These are phyloP conservation scores for Scaptomyza tumidula DNA, from an alignment of 2,888 invertebrate species.

Conservation along the genomic window DNA sequence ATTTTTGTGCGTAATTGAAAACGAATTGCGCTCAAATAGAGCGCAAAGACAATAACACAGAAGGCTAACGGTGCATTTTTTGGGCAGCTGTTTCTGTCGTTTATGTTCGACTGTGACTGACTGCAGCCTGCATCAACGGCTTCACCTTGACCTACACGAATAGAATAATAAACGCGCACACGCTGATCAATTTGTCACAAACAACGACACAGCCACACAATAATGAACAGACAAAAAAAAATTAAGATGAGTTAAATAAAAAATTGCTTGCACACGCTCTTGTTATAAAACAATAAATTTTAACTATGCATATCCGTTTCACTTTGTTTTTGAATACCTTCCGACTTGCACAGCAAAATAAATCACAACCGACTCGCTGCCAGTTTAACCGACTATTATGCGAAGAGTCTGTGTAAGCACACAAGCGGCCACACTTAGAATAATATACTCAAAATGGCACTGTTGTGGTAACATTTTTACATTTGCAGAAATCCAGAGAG, in stretches of 20 bases:
- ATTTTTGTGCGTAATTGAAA: constrained; percentile 37
- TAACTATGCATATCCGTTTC: constrained; percentile 43
- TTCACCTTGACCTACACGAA: constrained; percentile 75
- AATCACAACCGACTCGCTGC: constrained; percentile 53
- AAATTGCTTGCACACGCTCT: constrained; percentile 27
- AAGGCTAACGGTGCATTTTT: constrained; percentile 45
- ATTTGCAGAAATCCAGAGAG: not conserved
- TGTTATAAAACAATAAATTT: constrained; percentile 13
- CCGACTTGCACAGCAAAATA: constrained; percentile 8
- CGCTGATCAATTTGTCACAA: constrained; percentile 1
- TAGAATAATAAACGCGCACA: constrained; percentile 30
- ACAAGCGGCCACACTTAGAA: constrained; percentile 11
- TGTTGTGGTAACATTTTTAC: constrained; percentile 7
- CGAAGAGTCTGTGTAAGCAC: not conserved
- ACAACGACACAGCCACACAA: constrained; percentile 8
- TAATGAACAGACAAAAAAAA: constrained; percentile 11
- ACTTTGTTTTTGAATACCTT: constrained; percentile 43
- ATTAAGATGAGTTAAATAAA: constrained; percentile 9
- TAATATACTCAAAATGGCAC: constrained; percentile 26
- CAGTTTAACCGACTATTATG: constrained; percentile 52
- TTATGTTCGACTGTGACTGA: constrained; percentile 2
- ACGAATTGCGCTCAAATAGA: constrained; percentile 44
- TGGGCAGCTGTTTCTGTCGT: constrained; percentile 44
- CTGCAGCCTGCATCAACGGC: constrained; percentile 32
- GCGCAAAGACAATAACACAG: constrained; percentile 12